A percentile compares a stretch with the other conserved stretches of the same genome.
phyloP scores from a whole-genome alignment of 2,797 vertebrate genomes.

The Schizopygopsis pylzovi region DNA sequence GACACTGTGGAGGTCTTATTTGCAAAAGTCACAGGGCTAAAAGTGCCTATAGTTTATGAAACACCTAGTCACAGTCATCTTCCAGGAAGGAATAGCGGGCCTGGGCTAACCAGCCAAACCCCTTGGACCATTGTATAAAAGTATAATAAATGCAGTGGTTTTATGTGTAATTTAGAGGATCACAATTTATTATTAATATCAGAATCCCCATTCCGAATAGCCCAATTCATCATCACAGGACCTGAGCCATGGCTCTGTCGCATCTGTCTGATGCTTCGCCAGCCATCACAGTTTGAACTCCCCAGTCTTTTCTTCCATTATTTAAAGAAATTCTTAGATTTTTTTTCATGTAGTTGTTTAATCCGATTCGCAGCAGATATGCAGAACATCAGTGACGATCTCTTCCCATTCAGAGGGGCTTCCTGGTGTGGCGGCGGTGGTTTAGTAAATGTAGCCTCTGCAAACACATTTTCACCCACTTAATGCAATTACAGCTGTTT shows the following conservation, averaged over 20 bases:
- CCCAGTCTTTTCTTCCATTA: slow-evolving; percentile 8
- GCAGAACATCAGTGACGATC: neutral
- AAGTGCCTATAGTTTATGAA: neutral
- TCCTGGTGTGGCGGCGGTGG: neutral
- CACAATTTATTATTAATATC: slow-evolving; percentile 28
- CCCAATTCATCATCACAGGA: slow-evolving; percentile 25
- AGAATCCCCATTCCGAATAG: slow-evolving; percentile 4
- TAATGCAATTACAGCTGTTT: slow-evolving; percentile 5
- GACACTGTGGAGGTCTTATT: neutral
- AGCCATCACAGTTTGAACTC: slow-evolving; percentile 34
- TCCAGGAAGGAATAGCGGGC: neutral
- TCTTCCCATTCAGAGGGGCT: neutral
- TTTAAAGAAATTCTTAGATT: slow-evolving; percentile 4
- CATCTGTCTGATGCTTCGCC: slow-evolving; percentile 17
- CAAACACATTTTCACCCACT: slow-evolving; percentile 26
- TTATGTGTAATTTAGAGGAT: slow-evolving; percentile 32
- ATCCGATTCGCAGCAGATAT: neutral
- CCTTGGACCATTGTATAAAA: slow-evolving; percentile 5
- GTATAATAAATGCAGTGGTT: slow-evolving; percentile 20
- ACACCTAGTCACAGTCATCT: neutral
- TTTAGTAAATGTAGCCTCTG: slow-evolving; percentile 11
- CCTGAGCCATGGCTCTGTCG: neutral
- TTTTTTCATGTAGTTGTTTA: neutral
- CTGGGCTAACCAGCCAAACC: neutral
- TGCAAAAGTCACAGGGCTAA: neutral